Evolutionary conservation across 2,797 vertebrate species (phyloP).

Genomic region (Paedocypris micromegethes): DNA sequence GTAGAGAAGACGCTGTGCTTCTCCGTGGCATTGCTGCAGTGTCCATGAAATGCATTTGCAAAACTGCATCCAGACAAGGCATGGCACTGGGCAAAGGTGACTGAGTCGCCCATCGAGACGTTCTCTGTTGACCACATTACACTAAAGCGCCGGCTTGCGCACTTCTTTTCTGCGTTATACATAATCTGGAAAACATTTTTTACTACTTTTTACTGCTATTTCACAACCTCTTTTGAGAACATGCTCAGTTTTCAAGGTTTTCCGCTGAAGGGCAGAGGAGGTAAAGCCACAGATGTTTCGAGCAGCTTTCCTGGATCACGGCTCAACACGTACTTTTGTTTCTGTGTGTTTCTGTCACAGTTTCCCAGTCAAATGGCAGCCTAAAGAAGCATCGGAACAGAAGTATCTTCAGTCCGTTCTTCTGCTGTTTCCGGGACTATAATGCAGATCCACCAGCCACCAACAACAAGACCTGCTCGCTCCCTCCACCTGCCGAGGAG

Average conservation of each 20-base stretch:
- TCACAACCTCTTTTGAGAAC: conserved; percentile 36
- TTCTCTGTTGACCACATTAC: conserved; percentile 41
- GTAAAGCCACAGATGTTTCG: conserved; percentile 43
- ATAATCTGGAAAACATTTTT: conserved; percentile 16
- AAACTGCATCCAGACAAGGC: conserved; percentile 16
- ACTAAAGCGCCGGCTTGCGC: conserved; percentile 33
- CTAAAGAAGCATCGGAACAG: conserved; percentile 91
- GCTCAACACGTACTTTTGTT: conserved; percentile 2
- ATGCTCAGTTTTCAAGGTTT: conserved; percentile 37
- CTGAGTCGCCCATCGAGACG: conserved; percentile 32
- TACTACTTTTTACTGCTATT: conserved; percentile 25
- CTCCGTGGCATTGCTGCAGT: conserved; percentile 22
- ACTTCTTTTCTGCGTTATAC: conserved; percentile 17
- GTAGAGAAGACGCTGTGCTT: conserved; percentile 22
- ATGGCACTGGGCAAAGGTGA: conserved; percentile 38
- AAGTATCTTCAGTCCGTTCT: conserved; percentile 96
- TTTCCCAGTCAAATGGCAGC: conserved; percentile 90
- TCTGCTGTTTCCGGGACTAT: conserved; percentile 98
- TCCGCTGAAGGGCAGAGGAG: conserved; percentile 47
- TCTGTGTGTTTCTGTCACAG: conserved; percentile 59
- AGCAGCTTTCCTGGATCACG: conserved; percentile 23
- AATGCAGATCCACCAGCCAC: conserved; percentile 81
- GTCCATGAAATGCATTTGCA: conserved; percentile 13
- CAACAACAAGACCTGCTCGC: conserved; percentile 78
- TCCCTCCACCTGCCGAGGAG: conserved; percentile 85